Evolutionary conservation across 64 coral and sea anemone genomes (phyloP), one percentile per base, ranked within the genome.

Genomic region (Astreopora myriophthalma): DNA sequence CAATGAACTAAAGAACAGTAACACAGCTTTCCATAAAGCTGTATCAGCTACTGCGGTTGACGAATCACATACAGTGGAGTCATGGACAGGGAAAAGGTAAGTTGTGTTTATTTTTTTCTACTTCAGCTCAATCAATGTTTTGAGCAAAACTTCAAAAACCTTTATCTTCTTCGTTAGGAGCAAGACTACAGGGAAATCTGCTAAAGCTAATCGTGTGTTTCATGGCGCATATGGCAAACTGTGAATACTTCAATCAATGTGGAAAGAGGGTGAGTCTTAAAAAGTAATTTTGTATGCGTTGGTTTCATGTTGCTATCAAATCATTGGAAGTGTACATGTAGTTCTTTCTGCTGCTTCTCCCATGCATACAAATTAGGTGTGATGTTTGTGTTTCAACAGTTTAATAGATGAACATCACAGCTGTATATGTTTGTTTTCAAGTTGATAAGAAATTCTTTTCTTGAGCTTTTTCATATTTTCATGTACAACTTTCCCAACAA

Each of bases 21-120:
- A 24, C 20, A 40, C 73, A 76, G 28, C 11, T 40, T 19, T 76
- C 4, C 31, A 76, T 48, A 76, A 76, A 48, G 34, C 20, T 20
- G 42, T 76, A 40, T 38, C 73, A 40, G 34, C 42, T 48, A 76
- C 36, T 38, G 32, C 36, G 34, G 73, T 76, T 22, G 42, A 76
- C 27, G 31, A 76, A 29, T 76, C 31, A 48, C 42, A 76, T 3
- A 76, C 73, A 38, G 42, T 76, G 34, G 73, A 76, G 27, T 40
- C 32, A 35, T 76, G 73, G 73, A 76, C 29, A 14, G 34, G 33
- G 28, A 76, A 76, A 14, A 76, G 73, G 73, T 76, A 37, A n/a
- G 34, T 26, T 33, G 34, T 35, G 73, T 38, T 42, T 10, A 20
- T 34, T 33, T 76, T 22, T 14, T 76, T 76, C 16, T 37, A 76